These are phyloP conservation scores for Tipula helvola DNA, from an alignment of 2,888 invertebrate species.

Conservation along the genomic window DNA sequence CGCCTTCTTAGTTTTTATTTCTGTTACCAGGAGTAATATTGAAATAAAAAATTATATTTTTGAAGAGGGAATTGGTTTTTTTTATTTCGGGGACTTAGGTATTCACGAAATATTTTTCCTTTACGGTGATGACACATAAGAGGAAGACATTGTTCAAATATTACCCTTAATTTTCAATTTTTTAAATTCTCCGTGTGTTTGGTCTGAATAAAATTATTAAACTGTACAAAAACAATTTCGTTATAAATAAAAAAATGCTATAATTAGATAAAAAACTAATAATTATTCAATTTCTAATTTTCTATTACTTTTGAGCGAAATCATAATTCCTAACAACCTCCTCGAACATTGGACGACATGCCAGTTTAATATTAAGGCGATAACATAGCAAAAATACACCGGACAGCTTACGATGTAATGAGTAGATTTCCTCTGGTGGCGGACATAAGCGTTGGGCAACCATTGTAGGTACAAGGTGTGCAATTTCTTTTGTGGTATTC, in stretches of 20 bases:
- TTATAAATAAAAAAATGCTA: background rate
- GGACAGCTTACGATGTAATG: conserved; percentile 90
- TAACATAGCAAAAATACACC: conserved; percentile 89
- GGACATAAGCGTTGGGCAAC: conserved; percentile 86
- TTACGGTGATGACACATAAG: no score
- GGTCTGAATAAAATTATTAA: no score
- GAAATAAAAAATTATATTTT: background rate
- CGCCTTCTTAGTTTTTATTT: conserved; percentile 5
- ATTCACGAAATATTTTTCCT: background rate
- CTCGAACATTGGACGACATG: conserved; percentile 73
- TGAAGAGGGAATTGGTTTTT: background rate
- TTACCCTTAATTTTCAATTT: no score
- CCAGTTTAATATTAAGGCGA: conserved; percentile 68
- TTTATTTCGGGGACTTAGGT: background rate
- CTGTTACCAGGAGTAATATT: background rate
- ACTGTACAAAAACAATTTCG: background rate
- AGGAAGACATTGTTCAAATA: no score
- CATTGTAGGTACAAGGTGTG: conserved; percentile 84
- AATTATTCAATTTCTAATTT: background rate
- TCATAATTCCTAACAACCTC: conserved; percentile 45
- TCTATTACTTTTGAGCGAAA: background rate
- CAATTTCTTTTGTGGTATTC: conserved; percentile 64
- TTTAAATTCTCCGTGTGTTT: no score
- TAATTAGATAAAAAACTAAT: background rate
- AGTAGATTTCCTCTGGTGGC: conserved; percentile 97